A percentile compares a stretch with the other conserved stretches of the same genome.
phyloP scores from a whole-genome alignment of 2,797 vertebrate genomes.

The Atherinosoma microstoma region DNA sequence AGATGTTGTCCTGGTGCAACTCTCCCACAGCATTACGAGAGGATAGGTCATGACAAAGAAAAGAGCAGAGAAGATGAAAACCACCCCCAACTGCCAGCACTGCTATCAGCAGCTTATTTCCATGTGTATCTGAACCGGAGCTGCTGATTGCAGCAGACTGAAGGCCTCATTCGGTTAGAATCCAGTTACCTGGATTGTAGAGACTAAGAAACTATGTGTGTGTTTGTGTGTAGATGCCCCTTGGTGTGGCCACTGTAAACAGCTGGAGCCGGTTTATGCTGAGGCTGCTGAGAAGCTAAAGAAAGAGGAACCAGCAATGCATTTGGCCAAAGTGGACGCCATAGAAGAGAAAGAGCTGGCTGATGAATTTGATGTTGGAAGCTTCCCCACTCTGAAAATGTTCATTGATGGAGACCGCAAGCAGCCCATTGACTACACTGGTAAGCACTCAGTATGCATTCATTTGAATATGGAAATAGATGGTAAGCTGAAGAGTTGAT shows the following conservation, averaged over 20 bases:
- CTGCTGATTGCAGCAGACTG: constrained; percentile 27
- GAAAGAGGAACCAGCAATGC: constrained; percentile 49
- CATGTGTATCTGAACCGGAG: constrained; percentile 49
- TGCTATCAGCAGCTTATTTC: constrained; percentile 69
- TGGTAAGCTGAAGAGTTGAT: neutral
- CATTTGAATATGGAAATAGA: too few relatives aligned
- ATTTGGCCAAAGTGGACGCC: constrained; percentile 89
- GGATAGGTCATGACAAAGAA: constrained; percentile 7
- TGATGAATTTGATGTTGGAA: constrained; percentile 82
- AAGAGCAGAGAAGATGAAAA: neutral
- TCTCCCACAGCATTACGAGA: constrained; percentile 63
- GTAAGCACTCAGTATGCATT: constrained; percentile 68
- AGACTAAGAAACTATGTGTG: neutral
- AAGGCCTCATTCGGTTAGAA: constrained; percentile 7
- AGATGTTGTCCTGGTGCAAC: constrained; percentile 60
- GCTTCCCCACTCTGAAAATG: constrained; percentile 88
- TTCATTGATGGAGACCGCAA: constrained; percentile 87
- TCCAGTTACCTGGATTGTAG: neutral
- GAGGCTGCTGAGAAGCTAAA: constrained; percentile 84
- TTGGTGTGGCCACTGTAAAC: constrained; percentile 89
- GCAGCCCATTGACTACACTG: constrained; percentile 81
- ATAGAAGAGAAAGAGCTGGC: constrained; percentile 81
- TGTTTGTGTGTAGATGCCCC: constrained; percentile 84
- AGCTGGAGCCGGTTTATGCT: constrained; percentile 85
- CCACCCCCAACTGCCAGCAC: constrained; percentile 44